A percentile compares a stretch with the other conserved stretches of the same genome.
Conservation (phyloP, 2,797 vertebrate genomes). For the Knipowitschia caucasica region DNA sequence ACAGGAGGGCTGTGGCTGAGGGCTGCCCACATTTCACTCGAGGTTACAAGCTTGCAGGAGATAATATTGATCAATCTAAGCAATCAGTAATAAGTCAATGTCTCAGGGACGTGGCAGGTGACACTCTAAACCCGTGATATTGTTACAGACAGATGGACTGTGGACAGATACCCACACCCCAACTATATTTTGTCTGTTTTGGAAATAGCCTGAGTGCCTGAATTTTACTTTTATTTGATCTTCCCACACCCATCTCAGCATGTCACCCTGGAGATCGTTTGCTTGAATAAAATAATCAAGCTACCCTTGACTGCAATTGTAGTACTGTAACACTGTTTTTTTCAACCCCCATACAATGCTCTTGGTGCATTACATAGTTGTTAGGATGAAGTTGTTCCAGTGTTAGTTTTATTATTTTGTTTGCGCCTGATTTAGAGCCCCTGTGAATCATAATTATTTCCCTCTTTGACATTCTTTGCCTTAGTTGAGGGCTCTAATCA, state of each 20-base stretch:
- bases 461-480: conserved; percentile 45
- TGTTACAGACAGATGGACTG: conserved; percentile 14
- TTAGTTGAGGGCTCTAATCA: conserved; percentile 50
- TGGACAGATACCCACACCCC: background rate
- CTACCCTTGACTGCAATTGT: conserved; percentile 4
- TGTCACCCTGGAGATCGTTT: background rate
- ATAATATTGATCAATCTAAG: conserved; percentile 24
- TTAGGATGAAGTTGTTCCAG: too few relatives aligned
- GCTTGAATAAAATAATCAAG: conserved; percentile 19
- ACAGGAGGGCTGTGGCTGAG: conserved; percentile 64
- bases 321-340: background rate
- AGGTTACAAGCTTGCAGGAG: conserved; percentile 47
- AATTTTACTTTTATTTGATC: background rate
- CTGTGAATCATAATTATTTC: conserved; percentile 18
- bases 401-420: too few relatives aligned
- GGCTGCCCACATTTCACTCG: conserved; percentile 50
- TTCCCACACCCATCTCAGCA: conserved; percentile 4
- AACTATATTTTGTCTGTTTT: background rate
- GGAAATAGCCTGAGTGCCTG: background rate
- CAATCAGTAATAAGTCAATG: conserved; percentile 21
- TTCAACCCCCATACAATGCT: background rate
- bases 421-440: background rate
- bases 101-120: conserved; percentile 9
- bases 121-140: conserved; percentile 1
- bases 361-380: background rate